Evolutionary conservation across 2,113 vertebrate genomes (phyloP).

Genomic region (Epinephelus moara): DNA sequence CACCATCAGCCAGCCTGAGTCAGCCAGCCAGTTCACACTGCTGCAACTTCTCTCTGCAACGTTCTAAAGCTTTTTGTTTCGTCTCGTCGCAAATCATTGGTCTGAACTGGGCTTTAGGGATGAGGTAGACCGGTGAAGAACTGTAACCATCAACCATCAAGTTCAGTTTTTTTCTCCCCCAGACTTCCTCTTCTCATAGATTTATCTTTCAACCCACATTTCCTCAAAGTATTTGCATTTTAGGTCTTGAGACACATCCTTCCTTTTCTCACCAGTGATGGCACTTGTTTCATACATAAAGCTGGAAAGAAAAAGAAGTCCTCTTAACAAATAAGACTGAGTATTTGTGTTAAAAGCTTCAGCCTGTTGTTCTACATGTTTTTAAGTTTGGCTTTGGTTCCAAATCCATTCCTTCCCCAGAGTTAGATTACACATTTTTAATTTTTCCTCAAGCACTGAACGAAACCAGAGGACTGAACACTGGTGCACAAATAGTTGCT

Average conservation of each 20-base stretch:
- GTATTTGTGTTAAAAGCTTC: background rate
- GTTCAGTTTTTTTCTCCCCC: background rate
- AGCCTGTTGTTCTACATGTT: background rate
- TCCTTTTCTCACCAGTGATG: background rate
- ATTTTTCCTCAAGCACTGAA: background rate
- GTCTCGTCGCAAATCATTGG: too few species aligned
- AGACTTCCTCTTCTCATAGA: constrained; percentile 4
- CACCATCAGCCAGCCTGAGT: too few species aligned
- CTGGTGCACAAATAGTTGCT: background rate
- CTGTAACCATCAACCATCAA: too few species aligned
- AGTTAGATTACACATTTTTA: background rate
- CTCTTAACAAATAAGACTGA: background rate
- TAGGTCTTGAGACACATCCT: constrained; percentile 5
- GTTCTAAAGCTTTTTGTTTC: too few species aligned
- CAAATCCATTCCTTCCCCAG: background rate
- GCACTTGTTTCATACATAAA: background rate
- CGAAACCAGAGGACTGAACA: constrained; percentile 13
- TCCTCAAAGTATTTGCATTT: constrained; percentile 7
- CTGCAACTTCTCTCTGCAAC: too few species aligned
- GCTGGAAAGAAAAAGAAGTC: background rate
- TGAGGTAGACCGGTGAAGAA: too few species aligned
- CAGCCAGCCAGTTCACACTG: too few species aligned
- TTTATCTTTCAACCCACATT: background rate
- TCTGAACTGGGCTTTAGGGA: too few species aligned
- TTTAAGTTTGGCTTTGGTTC: background rate